phyloP scores from a whole-genome alignment of 2,888 invertebrate genomes.

The Drosophila percnosoma region DNA sequence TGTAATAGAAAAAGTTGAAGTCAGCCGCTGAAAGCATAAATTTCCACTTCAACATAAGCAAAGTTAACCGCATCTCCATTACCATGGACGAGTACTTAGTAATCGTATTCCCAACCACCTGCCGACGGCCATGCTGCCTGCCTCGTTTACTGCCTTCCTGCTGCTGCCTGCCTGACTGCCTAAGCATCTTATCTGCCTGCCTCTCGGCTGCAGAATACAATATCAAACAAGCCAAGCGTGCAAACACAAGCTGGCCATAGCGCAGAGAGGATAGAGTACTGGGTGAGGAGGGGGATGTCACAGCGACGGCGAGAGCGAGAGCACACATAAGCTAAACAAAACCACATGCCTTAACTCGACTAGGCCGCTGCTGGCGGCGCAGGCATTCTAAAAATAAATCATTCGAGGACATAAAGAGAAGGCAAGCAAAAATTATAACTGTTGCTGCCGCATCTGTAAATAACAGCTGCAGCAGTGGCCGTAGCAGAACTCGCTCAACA shows the following conservation, averaged over 20 bases:
- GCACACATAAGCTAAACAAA: slow-evolving; percentile 74
- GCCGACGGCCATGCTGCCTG: slow-evolving; percentile 27
- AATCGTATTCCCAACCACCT: slow-evolving; percentile 34
- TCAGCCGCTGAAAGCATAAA: slow-evolving; percentile 62
- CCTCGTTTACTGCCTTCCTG: slow-evolving; percentile 14
- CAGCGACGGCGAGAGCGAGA: slow-evolving; percentile 9
- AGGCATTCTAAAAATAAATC: slow-evolving; percentile 74
- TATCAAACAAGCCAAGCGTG: slow-evolving; percentile 65
- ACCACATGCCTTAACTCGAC: slow-evolving; percentile 68
- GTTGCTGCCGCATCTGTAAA: slow-evolving; percentile 75
- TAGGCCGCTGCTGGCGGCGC: slow-evolving; percentile 46
- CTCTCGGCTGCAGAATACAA: slow-evolving; percentile 54
- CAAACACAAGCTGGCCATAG: slow-evolving; percentile 60
- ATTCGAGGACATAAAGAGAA: slow-evolving; percentile 77
- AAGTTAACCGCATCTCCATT: slow-evolving; percentile 54
- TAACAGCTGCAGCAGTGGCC: slow-evolving; percentile 54
- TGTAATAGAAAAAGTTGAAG: slow-evolving; percentile 68
- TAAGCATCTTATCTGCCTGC: slow-evolving; percentile 69
- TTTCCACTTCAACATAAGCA: slow-evolving; percentile 46
- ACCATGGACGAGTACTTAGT: slow-evolving; percentile 35
- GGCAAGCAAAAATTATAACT: slow-evolving; percentile 77
- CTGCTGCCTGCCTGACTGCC: slow-evolving; percentile 31
- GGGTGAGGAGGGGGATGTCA: not conserved
- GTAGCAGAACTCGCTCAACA: slow-evolving; percentile 60
- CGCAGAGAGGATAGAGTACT: slow-evolving; percentile 1